Conservation (phyloP, 53 echinoderm and acorn worm species). For the Apostichopus leukothele region DNA sequence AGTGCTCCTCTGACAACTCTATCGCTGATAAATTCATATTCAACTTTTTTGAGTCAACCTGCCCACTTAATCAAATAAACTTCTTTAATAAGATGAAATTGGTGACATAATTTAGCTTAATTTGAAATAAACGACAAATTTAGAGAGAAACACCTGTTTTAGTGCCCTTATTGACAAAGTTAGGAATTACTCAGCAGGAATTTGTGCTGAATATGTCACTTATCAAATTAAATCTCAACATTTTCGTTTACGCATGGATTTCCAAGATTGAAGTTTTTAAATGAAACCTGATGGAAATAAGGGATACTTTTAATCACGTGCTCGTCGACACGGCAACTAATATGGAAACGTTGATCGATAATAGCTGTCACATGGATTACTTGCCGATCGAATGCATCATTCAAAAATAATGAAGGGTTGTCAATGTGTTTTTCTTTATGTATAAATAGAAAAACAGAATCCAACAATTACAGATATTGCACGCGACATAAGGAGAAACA, state of each 20-base stretch:
- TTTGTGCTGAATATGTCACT: slow-evolving; percentile 2
- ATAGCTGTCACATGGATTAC: background rate
- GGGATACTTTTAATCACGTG: background rate
- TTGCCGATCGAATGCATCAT: too few relatives aligned
- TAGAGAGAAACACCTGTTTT: slow-evolving; percentile 7
- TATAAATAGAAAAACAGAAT: too few relatives aligned
- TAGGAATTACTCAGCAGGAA: background rate
- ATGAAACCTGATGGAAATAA: background rate
- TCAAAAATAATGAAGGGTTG: too few relatives aligned
- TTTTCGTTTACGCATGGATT: background rate
- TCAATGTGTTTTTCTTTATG: too few relatives aligned
- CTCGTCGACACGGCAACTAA: background rate
- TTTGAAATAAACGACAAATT: slow-evolving; percentile 28
- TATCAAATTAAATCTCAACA: background rate
- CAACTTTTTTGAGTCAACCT: background rate
- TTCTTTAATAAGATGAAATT: slow-evolving; percentile 12
- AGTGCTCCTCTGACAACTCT: background rate
- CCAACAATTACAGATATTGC: too few relatives aligned
- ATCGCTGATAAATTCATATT: background rate
- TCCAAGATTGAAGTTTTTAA: background rate
- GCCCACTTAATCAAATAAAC: slow-evolving; percentile 14
- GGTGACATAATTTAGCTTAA: slow-evolving; percentile 35
- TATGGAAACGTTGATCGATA: background rate
- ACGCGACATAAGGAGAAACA: too few relatives aligned
- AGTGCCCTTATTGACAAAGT: slow-evolving; percentile 10